Base-by-base conservation (phyloP, 2,797 vertebrate genomes). In the Pelochelys cantorii region DNA sequence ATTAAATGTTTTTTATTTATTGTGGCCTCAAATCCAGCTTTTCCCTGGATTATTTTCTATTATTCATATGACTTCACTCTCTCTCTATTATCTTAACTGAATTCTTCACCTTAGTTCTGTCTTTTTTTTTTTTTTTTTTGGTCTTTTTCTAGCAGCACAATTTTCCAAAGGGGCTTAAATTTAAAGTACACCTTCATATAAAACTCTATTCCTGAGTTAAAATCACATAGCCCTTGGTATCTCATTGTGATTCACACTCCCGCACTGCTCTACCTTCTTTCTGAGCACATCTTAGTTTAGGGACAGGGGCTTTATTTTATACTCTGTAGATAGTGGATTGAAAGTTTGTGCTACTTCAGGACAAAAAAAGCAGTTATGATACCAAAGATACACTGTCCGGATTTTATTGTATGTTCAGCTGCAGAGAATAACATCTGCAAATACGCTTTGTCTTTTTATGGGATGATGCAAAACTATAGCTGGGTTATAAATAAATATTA, bases 401-500 rank as follows among this genome's bases (percentile, higher is more conserved):
- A 34, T 18, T 84, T 92, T 81, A 79, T 86, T 92, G 62, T 90
- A 83, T 93, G 68, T 23, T 88, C 84, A 92, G 89, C 89, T 86
- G 83, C 59, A 31, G 62, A 93, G 81, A 94, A 88, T 84, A 87
- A 82, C 84, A 23, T 65, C 52, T 83, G 87, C 62, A 94, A 90
- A 90, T 79, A 52, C 53, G 71, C 17, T 17, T 75, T 37, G 22
- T 34, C 25, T 88, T 90, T 83, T 56, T 60, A 83, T 56, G 37
- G 62, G 18, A 77, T 80, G 23, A 86, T 83, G 12, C 2, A 89
- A 68, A 79, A 22, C 0, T 5, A n/a, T 77, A 2, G 48, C 74
- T 94, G 60, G 48, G 91, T 60, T 54, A 84, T 34, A 89, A 94
- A 86, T 82, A 94, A 94, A 81, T 92, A 90, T 83, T 81, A 81